These are phyloP conservation scores for human DNA, from an alignment of 2,113 vertebrate species.

Conservation along the genomic window DNA sequence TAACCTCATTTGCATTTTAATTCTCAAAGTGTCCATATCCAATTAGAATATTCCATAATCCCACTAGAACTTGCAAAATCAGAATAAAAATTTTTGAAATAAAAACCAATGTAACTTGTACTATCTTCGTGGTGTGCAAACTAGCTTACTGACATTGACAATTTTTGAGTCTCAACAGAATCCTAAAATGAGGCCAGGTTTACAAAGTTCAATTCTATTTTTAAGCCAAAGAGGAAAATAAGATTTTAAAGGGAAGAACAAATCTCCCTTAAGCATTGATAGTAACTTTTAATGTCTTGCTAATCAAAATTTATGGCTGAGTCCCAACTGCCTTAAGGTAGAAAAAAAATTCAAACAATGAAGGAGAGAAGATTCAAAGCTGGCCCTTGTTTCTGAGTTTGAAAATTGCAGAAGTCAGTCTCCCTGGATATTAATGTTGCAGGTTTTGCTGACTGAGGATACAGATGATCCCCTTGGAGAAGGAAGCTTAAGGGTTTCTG, in stretches of 20 bases:
- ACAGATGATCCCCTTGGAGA: neutral
- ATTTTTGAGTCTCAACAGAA: neutral
- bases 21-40: neutral
- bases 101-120: neutral
- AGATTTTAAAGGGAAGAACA: slow-evolving; percentile 35
- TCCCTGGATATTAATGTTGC: neutral
- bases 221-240: slow-evolving; percentile 33
- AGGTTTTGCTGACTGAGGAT: neutral
- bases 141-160: neutral
- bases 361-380: neutral
- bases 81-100: neutral
- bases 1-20: neutral
- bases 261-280: neutral
- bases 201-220: slow-evolving; percentile 47
- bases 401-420: neutral
- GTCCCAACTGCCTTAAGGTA: neutral
- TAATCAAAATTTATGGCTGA: neutral
- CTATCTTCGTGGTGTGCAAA: neutral
- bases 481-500: neutral
- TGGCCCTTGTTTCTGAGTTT: neutral
- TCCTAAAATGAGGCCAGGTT: neutral
- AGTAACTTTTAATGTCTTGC: slow-evolving; percentile 37
- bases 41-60: neutral
- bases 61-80: neutral
- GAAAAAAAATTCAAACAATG: neutral